Base-by-base conservation (phyloP, 2,113 vertebrate species). In the Scomber colias region DNA sequence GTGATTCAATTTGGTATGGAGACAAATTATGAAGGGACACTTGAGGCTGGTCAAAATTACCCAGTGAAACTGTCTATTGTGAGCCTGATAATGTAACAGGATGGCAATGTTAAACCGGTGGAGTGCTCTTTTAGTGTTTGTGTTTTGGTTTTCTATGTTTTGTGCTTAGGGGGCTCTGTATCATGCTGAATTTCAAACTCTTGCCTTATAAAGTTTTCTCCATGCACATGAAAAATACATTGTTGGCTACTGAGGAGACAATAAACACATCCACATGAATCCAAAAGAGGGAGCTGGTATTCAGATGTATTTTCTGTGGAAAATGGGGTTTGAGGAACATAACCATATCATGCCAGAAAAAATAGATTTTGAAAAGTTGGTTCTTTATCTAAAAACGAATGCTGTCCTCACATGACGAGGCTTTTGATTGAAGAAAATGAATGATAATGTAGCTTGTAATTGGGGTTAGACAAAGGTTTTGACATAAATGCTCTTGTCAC, bases 391-490 rank as follows among this genome's bases (percentile, higher is more conserved):
- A 17, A 56, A 78, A 86, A 84, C 12, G 87, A 75, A 71, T n/a
- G 27, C 30, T 30, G 19, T 50, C 11, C 21, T 88, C 31, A 35
- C 30, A 48, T 24, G 53, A 44, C 11, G 77, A 85, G 21, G 57
- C 48, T 64, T 89, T 82, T 87, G 84, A 90, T 71, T 71, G 76
- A 71, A 78, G 79, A 71, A 87, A 89, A 92, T 92, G 31, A 88
- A 82, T 71, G 77, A 78, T 90, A 91, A 93, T 91, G 69, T 83
- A 66, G 86, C 89, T 87, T 92, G 87, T 92, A 91, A 93, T 93
- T 92, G 92, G 89, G 92, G 92, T 90, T 90, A 86, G 82, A 90
- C 81, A 85, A 91, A 91, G 88, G 86, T 88, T 92, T 87, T 87
- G 92, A 92, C 87, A 90, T 83, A 89, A 89, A 91, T 84, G 86